phyloP scores from a whole-genome alignment of 2,113 vertebrate genomes.

The Paracanthobrama guichenoti region DNA sequence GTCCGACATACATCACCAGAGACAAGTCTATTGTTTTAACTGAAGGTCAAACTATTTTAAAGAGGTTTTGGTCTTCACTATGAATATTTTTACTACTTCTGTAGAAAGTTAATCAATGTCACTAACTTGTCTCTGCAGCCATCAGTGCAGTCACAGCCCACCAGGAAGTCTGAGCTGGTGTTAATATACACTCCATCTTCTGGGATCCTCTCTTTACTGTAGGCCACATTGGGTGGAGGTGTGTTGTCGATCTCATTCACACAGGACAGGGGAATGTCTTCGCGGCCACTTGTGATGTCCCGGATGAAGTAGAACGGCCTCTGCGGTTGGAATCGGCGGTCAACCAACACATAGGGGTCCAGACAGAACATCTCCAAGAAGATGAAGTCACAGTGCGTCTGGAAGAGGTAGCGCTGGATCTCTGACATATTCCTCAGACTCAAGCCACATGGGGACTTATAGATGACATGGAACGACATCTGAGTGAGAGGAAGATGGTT shows the following conservation, averaged over 20 bases:
- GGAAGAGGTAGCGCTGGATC: slow-evolving; percentile 94
- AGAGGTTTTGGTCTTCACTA: not conserved
- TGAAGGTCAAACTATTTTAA: not conserved
- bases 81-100: not conserved
- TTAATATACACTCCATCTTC: slow-evolving; percentile 96
- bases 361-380: slow-evolving; percentile 98
- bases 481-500: slow-evolving; percentile 36
- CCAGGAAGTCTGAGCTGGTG: slow-evolving; percentile 88
- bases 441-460: slow-evolving; percentile 93
- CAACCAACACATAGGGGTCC: slow-evolving; percentile 95
- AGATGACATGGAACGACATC: slow-evolving; percentile 97
- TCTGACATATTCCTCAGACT: slow-evolving; percentile 92
- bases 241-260: slow-evolving; percentile 96
- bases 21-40: no score
- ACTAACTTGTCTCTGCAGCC: slow-evolving; percentile 95
- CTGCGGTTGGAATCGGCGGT: slow-evolving; percentile 91
- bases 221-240: slow-evolving; percentile 87
- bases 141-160: slow-evolving; percentile 94
- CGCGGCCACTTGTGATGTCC: slow-evolving; percentile 89
- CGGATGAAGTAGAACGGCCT: slow-evolving; percentile 92
- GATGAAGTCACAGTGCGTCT: slow-evolving; percentile 89
- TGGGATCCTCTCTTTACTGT: slow-evolving; percentile 95
- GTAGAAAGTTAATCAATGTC: not conserved
- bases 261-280: slow-evolving; percentile 93
- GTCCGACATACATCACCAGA: no score